phyloP scores from a whole-genome alignment of 2,113 vertebrate species.

The Xerus inauris region DNA sequence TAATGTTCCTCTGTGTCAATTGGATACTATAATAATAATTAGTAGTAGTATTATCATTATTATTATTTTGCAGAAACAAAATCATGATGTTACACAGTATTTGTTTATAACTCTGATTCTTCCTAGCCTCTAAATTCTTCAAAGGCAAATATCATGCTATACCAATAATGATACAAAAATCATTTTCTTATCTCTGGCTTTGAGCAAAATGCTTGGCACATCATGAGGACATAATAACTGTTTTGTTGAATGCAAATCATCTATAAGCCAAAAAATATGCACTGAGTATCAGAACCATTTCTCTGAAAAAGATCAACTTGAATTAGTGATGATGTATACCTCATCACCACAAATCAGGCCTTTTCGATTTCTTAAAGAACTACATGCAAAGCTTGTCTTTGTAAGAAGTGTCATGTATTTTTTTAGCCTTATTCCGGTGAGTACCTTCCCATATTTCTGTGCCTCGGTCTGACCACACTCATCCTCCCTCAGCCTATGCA shows the following conservation, averaged over 20 bases:
- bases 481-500: background rate
- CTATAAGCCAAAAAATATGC: background rate
- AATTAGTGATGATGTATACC: background rate
- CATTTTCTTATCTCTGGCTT: background rate
- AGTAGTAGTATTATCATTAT: background rate
- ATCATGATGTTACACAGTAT: background rate
- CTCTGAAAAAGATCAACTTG: background rate
- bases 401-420: background rate
- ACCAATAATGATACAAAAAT: background rate
- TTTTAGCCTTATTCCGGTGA: background rate
- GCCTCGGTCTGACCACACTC: background rate
- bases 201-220: background rate
- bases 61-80: background rate
- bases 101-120: background rate
- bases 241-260: background rate
- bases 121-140: background rate
- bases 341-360: background rate
- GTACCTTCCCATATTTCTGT: constrained; percentile 44
- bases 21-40: background rate
- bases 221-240: background rate
- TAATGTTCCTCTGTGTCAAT: background rate
- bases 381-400: background rate
- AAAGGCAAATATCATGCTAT: background rate
- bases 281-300: background rate
- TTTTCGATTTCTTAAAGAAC: constrained; percentile 34